Evolutionary conservation across 2,113 vertebrate genomes (phyloP).

Genomic region (Epinephelus fuscoguttatus): DNA sequence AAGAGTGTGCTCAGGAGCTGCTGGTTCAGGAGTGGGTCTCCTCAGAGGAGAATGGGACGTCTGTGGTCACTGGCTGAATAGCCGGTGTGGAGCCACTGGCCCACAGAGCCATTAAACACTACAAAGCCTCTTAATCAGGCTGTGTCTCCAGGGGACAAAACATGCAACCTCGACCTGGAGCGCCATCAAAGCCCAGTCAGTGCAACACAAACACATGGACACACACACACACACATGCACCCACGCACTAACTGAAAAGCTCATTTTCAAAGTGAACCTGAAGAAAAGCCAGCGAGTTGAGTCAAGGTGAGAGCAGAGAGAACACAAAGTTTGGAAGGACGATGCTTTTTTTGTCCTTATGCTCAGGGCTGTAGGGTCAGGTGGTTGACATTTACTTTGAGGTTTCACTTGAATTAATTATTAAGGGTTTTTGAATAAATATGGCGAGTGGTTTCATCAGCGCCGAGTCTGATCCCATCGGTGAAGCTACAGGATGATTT

Average conservation of each 20-base stretch:
- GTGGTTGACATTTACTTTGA: conserved; percentile 47
- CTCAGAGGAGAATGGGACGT: conserved; percentile 13
- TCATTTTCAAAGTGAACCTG: conserved; percentile 29
- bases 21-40: conserved; percentile 26
- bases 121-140: conserved; percentile 73
- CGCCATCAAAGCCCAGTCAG: conserved; percentile 13
- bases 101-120: conserved; percentile 66
- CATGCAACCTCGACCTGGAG: conserved; percentile 61
- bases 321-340: conserved; percentile 33
- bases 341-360: not conserved
- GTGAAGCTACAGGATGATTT: not conserved
- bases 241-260: not conserved
- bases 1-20: not conserved
- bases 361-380: conserved; percentile 9
- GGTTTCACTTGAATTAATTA: conserved; percentile 41
- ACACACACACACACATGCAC: not conserved
- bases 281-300: conserved; percentile 33
- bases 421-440: conserved; percentile 30
- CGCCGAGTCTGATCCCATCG: not conserved
- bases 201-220: conserved; percentile 5
- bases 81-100: conserved; percentile 11
- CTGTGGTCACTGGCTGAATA: conserved; percentile 38
- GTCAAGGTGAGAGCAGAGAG: conserved; percentile 42
- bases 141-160: conserved; percentile 50
- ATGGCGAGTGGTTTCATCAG: conserved; percentile 8